Conservation (phyloP, 2,888 invertebrate genomes). For the Parnassius smintheus region DNA sequence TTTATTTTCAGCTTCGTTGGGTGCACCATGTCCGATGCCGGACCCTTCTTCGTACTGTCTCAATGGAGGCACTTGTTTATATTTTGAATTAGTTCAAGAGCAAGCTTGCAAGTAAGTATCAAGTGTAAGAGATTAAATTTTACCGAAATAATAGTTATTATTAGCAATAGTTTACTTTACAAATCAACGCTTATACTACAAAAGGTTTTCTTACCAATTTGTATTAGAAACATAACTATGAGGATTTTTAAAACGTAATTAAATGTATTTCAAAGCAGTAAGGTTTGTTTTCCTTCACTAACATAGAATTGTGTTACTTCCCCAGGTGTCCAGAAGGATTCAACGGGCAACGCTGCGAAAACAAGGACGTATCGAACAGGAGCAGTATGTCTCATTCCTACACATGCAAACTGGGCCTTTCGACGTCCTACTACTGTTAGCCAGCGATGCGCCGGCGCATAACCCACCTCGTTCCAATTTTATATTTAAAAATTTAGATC, state of each 20-base stretch:
- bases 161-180: too few species aligned
- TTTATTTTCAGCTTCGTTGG: constrained; percentile 65
- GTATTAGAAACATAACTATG: too few species aligned
- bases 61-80: constrained; percentile 93
- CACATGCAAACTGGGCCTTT: constrained; percentile 89
- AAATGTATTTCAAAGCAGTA: not conserved
- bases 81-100: constrained; percentile 88
- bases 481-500: constrained; percentile 56
- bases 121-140: not conserved
- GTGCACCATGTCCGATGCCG: constrained; percentile 84
- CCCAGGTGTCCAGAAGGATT: constrained; percentile 90
- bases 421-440: constrained; percentile 89
- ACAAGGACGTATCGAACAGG: constrained; percentile 87
- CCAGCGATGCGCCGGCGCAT: constrained; percentile 61
- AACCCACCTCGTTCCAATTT: constrained; percentile 74
- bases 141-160: too few species aligned
- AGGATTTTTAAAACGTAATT: not conserved
- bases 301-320: constrained; percentile 31
- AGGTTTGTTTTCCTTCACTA: not conserved
- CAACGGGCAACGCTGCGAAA: constrained; percentile 89
- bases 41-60: constrained; percentile 87
- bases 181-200: too few species aligned
- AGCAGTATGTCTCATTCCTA: constrained; percentile 91
- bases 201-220: too few species aligned
- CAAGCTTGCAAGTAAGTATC: constrained; percentile 92